Evolutionary conservation across 2,888 invertebrate species (phyloP), one percentile per base, ranked within the genome.

Genomic region (Tortrix viridana): DNA sequence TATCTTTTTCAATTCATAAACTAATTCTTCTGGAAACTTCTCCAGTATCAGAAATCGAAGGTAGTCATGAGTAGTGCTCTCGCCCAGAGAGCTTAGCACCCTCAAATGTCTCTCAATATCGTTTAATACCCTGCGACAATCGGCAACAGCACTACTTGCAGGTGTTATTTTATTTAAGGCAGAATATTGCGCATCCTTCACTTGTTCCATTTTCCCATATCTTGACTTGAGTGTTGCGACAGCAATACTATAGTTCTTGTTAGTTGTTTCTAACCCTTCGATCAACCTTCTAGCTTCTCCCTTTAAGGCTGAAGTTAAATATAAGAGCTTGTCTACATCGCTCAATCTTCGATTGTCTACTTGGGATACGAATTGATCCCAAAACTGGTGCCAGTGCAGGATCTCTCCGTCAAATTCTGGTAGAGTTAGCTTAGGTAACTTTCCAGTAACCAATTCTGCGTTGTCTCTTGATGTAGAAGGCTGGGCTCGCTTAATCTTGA

Each of bases 11-110:
- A 61, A 2, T n/a, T 61, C 61, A n/a, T 55, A 61, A 9, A 55
- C 19, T 2, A 60, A 2, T 3, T 44, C 32, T 43, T 55, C 37
- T 1, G 55, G 44, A n/a, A 62, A 62, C 16, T 62, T 57, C 16
- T 56, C 46, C 37, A 57, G n/a, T 5, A 62, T 50, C 1, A 57
- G 1, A 5, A 62, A 32, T 1, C 62, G 38, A 2, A 62, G 46
- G 37, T 57, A 26, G 9, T 18, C 56, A 5, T 52, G 50, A 14
- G 20, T 52, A 5, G 16, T 20, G 19, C 57, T 18, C 47, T 63
- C 63, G 5, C 63, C 63, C 3, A 63, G 26, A 5, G 57, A 53
- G 7, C 23, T 5, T 26, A 58, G 23, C 1, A 63, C 37, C 19
- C 53, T 52, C 1, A 63, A 20, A 20, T 62, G 50, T 16, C 18